phyloP scores from a whole-genome alignment of 2,797 vertebrate genomes.

The Benthosema pterotum region DNA sequence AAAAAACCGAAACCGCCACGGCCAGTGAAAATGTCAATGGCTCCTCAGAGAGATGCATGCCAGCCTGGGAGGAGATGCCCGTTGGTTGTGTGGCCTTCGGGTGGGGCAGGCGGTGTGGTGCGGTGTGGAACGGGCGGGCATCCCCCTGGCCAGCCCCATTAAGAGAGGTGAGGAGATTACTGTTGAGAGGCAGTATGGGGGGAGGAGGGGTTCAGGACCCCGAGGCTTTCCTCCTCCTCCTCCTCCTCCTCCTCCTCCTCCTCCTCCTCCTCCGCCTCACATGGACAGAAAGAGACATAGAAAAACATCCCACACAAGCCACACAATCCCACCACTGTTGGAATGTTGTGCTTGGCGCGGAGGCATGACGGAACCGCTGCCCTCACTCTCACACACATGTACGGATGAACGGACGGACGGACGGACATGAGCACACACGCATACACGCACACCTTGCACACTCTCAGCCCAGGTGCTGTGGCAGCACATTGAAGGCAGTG shows the following conservation, averaged over 20 bases:
- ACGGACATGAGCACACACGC: conserved; percentile 26
- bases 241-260: conserved; percentile 60
- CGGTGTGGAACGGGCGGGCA: conserved; percentile 41
- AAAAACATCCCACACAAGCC: conserved; percentile 34
- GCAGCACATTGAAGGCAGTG: too few species aligned
- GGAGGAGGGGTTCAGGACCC: conserved; percentile 32
- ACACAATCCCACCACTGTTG: conserved; percentile 75
- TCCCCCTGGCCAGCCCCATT: conserved; percentile 27
- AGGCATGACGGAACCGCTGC: conserved; percentile 58
- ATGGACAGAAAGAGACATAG: conserved; percentile 55
- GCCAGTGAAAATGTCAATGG: conserved; percentile 46
- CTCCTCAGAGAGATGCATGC: conserved; percentile 36
- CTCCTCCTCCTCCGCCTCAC: conserved; percentile 54
- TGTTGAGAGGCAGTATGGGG: conserved; percentile 37
- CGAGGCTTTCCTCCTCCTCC: conserved; percentile 57
- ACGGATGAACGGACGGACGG: not conserved
- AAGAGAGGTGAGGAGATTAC: conserved; percentile 56
- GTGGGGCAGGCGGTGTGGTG: too few species aligned
- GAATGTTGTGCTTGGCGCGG: conserved; percentile 77
- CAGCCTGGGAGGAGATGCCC: too few species aligned
- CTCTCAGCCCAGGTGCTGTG: too few species aligned
- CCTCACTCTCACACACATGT: conserved; percentile 17
- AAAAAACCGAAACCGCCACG: conserved; percentile 25
- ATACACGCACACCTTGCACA: conserved; percentile 25
- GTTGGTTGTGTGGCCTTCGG: conserved; percentile 21